Evolutionary conservation across 2,113 vertebrate genomes (phyloP), one percentile per base, ranked within the genome.

Genomic region (Formicarius rufipectus): DNA sequence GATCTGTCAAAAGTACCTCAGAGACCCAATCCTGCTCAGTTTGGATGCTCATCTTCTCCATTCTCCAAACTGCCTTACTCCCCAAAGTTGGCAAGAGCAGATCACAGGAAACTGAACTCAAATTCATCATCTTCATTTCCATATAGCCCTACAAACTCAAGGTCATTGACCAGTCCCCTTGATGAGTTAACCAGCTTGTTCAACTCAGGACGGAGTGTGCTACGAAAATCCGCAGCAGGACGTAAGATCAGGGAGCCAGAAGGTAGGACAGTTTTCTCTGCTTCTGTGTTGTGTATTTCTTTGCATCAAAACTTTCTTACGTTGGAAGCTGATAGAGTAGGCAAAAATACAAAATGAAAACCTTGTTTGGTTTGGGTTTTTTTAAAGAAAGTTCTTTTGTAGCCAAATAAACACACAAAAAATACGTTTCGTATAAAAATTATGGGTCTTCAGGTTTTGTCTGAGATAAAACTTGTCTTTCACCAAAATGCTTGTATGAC

Each of bases 171-270:
- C 97, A 99, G 99, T 96, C 99, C 99, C 6, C 98, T 99, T 75
- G 99, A 99, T 62, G 99, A 99, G 95, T 98, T 99, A 93, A 98
- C 98, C 87, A 99, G 98, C 25, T 97, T 99, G 79, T 99, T 99
- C 97, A 99, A 97, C 97, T 99, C 99, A 20, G 99, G 99, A 45
- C 98, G 98, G 93, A 99, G 98, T 52, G 97, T 99, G 73, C 98
- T 99, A 37, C 98, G 99, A 76, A 99, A 98, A 96, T 99, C 99
- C 21, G 98, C 98, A 9, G 98, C 98, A 5, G 99, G 99, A 27
- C 98, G 99, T 44, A 99, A 98, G 96, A 99, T 99, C 97, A 98
- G 99, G 93, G 99, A 99, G 42, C 98, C 98, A 64, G 98, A 98
- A 96, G 98, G 99, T 99, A 95, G 93, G 96, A 90, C 20, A 37